phyloP scores from a whole-genome alignment of 2,797 vertebrate genomes.

The Lagodon rhomboides region DNA sequence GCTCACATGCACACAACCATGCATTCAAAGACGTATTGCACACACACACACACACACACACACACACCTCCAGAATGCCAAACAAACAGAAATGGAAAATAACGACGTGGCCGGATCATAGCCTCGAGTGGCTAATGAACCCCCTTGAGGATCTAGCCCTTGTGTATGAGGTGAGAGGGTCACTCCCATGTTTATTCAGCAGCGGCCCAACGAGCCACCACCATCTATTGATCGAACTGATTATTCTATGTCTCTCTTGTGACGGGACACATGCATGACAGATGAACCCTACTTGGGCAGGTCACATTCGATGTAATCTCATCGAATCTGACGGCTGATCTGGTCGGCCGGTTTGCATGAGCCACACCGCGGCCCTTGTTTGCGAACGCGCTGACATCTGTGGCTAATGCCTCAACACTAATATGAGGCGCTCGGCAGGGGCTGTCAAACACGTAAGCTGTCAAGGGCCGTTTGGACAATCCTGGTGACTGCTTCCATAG shows the following conservation, averaged over 20 bases:
- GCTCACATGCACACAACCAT: neutral
- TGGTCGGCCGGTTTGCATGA: constrained; percentile 73
- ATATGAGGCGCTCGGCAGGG: constrained; percentile 68
- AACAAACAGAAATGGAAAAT: constrained; percentile 78
- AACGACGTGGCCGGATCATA: constrained; percentile 73
- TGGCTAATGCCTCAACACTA: constrained; percentile 72
- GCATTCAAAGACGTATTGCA: constrained; percentile 12
- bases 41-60: constrained; percentile 23
- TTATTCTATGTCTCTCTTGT: constrained; percentile 84
- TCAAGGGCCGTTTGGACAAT: constrained; percentile 68
- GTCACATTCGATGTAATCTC: constrained; percentile 79
- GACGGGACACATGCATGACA: constrained; percentile 82
- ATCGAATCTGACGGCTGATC: constrained; percentile 77
- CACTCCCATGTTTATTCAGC: constrained; percentile 88
- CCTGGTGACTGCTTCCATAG: constrained; percentile 49
- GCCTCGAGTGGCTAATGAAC: constrained; percentile 82
- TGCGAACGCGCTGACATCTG: constrained; percentile 70
- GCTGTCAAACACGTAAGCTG: constrained; percentile 71
- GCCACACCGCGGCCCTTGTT: constrained; percentile 69
- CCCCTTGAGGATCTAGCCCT: constrained; percentile 74
- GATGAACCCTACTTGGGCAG: constrained; percentile 80
- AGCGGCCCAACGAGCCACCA: constrained; percentile 71
- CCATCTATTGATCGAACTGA: constrained; percentile 86
- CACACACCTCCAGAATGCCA: constrained; percentile 46
- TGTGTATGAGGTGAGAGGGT: constrained; percentile 81